A percentile compares a stretch with the other conserved stretches of the same genome.
Evolutionary conservation across 2,113 vertebrate species (phyloP).

Genomic region (Lophochroa leadbeateri): DNA sequence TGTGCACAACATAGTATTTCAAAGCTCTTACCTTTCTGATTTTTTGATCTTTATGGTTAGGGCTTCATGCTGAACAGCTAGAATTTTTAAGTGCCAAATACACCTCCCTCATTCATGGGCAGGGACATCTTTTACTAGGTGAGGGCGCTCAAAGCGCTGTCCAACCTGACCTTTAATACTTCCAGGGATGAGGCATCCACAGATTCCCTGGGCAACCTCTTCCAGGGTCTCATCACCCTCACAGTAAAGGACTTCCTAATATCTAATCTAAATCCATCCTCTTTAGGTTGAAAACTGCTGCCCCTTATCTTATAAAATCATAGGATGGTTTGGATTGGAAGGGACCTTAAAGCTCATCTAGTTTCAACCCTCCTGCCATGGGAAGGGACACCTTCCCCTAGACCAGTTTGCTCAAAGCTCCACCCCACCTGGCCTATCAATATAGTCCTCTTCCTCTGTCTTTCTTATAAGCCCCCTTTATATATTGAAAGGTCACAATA

Average conservation of each 20-base stretch:
- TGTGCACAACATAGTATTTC: background rate
- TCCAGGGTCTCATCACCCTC: background rate
- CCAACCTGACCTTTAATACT: background rate
- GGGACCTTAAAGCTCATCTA: background rate
- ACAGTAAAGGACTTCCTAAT: background rate
- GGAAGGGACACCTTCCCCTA: background rate
- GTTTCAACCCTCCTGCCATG: background rate
- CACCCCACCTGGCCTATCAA: background rate
- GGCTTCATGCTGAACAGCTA: background rate
- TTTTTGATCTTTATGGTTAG: background rate
- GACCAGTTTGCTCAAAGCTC: background rate
- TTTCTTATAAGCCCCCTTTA: background rate
- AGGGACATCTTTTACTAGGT: background rate
- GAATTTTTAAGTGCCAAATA: background rate
- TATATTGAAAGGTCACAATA: background rate
- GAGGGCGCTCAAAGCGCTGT: background rate
- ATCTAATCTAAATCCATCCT: background rate
- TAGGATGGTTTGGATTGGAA: background rate
- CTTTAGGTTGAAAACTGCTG: background rate
- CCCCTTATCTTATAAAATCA: background rate
- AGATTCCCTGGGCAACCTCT: background rate
- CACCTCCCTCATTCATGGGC: background rate
- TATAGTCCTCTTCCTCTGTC: background rate
- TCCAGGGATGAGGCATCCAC: background rate
- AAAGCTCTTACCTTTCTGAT: background rate